phyloP scores from a whole-genome alignment of 2,113 vertebrate species.

The Phyllostomus discolor region DNA sequence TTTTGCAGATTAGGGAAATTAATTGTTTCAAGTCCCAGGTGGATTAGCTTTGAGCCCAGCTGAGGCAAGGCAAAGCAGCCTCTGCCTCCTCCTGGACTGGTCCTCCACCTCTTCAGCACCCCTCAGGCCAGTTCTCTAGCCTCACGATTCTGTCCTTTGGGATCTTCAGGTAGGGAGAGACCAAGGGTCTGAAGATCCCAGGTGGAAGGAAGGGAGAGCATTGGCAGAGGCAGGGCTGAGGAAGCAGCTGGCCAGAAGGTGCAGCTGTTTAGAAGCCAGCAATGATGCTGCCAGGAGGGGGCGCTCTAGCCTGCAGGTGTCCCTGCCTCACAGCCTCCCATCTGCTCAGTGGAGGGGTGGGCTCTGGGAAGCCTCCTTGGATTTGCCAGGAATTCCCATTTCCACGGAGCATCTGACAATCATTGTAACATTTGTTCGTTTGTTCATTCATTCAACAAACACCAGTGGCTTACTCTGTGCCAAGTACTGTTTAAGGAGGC shows the following conservation, averaged over 20 bases:
- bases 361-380: not conserved
- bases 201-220: not conserved
- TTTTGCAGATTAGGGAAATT: slow-evolving; percentile 76
- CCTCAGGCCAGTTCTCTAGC: not conserved
- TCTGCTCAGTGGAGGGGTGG: not conserved
- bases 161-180: not conserved
- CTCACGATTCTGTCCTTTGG: not conserved
- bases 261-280: not conserved
- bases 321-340: not conserved
- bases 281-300: not conserved
- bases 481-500: not conserved
- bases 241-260: not conserved
- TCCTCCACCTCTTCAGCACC: not conserved
- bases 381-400: not conserved
- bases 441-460: not conserved
- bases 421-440: not conserved
- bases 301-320: not conserved
- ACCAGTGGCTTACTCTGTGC: not conserved
- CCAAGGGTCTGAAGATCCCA: not conserved
- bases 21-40: slow-evolving; percentile 77
- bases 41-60: slow-evolving; percentile 64
- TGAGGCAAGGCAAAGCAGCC: not conserved
- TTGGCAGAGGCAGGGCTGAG: not conserved
- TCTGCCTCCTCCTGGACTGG: not conserved
- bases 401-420: not conserved